Base-by-base conservation (phyloP, 2,797 vertebrate genomes). In the Coccyzus lansbergi region DNA sequence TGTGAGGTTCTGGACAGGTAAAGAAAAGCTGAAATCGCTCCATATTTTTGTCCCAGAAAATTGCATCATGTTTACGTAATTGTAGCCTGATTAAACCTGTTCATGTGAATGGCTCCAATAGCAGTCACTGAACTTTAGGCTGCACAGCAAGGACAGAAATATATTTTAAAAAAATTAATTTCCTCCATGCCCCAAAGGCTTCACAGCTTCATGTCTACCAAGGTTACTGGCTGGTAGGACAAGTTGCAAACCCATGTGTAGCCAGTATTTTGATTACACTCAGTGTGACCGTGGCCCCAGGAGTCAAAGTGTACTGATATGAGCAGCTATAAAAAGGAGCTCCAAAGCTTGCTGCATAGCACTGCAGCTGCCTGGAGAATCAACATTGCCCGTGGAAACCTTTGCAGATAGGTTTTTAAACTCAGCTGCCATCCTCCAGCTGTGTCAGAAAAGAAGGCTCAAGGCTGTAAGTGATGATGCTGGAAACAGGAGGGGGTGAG, bases 301-400 rank as follows among this genome's bases (percentile, higher is more conserved):
- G 93, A 95, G 60, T 78, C 86, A 86, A 93, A 93, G 85, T 83
- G 67, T 67, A 72, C 70, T 88, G 81, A 88, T 93, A 83, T 3
- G 22, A 85, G 58, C 62, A 62, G 60, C 83, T 95, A 90, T 84
- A 93, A 86, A 94, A 95, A 92, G 86, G 86, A 93, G 46, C 79
- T 78, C 58, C 55, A 74, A 88, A 86, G 72, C 68, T 83, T 83
- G 63, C 68, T 94, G 60, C 86, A 36, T 42, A 70, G 33, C 64
- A 36, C 51, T 13, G 42, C 62, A 94, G 82, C 64, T 5, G 85
- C 90, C 92, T 92, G 90, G 62, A 95, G 85, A 92, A 92, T 92
- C 88, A 95, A 89, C 93, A 84, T 93, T 86, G 91, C 58, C 83
- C 91, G 46, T 34, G 51, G 71, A 91, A 96, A 88, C 64, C 74